Evolutionary conservation across 2,888 invertebrate species (phyloP).

Genomic region (Acleris literana): DNA sequence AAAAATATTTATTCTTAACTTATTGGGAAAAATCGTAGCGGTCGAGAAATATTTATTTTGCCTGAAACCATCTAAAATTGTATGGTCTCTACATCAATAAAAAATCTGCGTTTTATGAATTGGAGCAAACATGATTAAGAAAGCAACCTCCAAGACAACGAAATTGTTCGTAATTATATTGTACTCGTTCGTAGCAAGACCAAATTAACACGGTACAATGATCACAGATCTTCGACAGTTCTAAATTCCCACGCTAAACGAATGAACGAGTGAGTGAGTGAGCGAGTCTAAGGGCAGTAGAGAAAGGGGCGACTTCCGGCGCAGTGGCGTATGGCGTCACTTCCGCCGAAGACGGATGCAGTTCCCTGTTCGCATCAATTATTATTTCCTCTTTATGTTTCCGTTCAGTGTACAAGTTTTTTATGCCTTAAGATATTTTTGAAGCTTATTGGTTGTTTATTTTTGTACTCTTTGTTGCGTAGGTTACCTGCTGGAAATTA

Average conservation of each 20-base stretch:
- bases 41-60: no score
- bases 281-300: constrained; percentile 43
- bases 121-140: no score
- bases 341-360: constrained; percentile 75
- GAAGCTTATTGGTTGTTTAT: constrained; percentile 1
- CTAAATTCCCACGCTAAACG: constrained; percentile 69
- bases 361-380: constrained; percentile 75
- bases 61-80: no score
- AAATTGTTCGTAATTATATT: no score
- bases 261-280: constrained; percentile 49
- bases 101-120: no score
- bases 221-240: background rate
- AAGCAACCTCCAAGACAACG: no score
- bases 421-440: constrained; percentile 4
- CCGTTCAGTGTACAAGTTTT: constrained; percentile 49
- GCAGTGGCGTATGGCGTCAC: constrained; percentile 69
- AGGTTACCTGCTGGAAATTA: no score
- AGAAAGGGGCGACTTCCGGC: constrained; percentile 80
- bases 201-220: background rate
- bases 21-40: no score
- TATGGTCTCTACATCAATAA: no score
- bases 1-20: no score
- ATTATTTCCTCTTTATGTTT: constrained; percentile 77
- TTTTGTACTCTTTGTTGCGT: background rate
- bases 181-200: background rate